Evolutionary conservation across 2,797 vertebrate species (phyloP).

Genomic region (Bryconaethiops microstoma): DNA sequence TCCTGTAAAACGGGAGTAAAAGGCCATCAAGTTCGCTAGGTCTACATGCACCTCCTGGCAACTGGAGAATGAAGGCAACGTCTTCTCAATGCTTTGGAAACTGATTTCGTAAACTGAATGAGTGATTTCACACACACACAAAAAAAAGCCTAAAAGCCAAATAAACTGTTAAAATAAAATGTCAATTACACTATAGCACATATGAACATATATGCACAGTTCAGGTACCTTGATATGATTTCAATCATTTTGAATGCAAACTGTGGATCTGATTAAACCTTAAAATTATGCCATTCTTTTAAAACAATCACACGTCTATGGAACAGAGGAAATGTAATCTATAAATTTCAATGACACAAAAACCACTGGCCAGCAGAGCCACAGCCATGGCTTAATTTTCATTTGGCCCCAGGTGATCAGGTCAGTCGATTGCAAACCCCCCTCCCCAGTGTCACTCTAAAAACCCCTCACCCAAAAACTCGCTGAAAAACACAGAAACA

Average conservation of each 20-base stretch:
- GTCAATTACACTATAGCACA: slow-evolving; percentile 24
- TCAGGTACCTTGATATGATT: slow-evolving; percentile 9
- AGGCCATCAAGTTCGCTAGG: slow-evolving; percentile 74
- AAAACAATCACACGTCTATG: slow-evolving; percentile 60
- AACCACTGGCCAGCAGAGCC: slow-evolving; percentile 63
- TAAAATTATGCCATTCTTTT: slow-evolving; percentile 25
- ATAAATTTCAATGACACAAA: slow-evolving; percentile 52
- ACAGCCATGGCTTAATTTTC: slow-evolving; percentile 74
- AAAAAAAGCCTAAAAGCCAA: slow-evolving; percentile 25
- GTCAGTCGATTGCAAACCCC: slow-evolving; percentile 73
- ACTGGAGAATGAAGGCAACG: slow-evolving; percentile 62
- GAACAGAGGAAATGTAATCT: slow-evolving; percentile 56
- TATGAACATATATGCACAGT: slow-evolving; percentile 29
- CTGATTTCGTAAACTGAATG: slow-evolving; percentile 51
- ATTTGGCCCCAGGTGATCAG: slow-evolving; percentile 74
- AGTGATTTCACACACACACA: slow-evolving; percentile 6
- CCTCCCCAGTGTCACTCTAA: slow-evolving; percentile 51
- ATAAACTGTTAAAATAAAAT: slow-evolving; percentile 15
- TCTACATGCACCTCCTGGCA: slow-evolving; percentile 71
- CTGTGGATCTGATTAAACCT: slow-evolving; percentile 25
- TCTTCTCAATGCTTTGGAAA: slow-evolving; percentile 72
- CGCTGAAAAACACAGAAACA: slow-evolving; percentile 67
- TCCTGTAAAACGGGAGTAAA: slow-evolving; percentile 82
- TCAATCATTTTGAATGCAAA: slow-evolving; percentile 24
- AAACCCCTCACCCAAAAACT: slow-evolving; percentile 38